A percentile compares a stretch with the other conserved stretches of the same genome.
These are phyloP conservation scores for Drymonia ruficornis DNA, from an alignment of 2,888 invertebrate species.

Conservation along the genomic window DNA sequence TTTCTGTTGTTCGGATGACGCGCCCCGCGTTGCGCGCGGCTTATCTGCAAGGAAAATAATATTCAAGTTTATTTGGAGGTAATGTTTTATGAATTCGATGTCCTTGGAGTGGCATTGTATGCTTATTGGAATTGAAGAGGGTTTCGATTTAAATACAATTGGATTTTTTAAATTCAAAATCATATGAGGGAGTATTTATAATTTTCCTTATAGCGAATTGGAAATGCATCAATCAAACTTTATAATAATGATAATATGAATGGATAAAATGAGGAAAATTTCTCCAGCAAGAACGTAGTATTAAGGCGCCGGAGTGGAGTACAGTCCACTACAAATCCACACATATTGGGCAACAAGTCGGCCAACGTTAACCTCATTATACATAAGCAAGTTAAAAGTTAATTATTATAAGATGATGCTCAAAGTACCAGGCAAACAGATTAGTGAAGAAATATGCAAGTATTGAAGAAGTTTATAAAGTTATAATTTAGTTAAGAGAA, in stretches of 20 bases:
- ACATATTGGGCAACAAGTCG: no score
- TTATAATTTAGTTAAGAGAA: background rate
- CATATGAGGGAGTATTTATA: background rate
- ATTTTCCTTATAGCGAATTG: background rate
- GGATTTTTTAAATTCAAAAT: background rate
- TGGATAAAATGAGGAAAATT: no score
- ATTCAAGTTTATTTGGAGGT: background rate
- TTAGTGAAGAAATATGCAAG: no score
- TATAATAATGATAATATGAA: background rate
- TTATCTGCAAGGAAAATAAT: conserved; percentile 67
- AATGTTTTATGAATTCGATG: background rate
- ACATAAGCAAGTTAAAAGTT: no score
- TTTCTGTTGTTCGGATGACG: conserved; percentile 63
- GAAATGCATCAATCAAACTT: background rate
- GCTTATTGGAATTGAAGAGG: background rate
- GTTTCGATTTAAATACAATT: conserved; percentile 1
- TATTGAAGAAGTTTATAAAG: background rate
- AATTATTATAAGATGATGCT: no score
- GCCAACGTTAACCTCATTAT: no score
- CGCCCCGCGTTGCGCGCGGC: conserved; percentile 72
- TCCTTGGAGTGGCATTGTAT: background rate
- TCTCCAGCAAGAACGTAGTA: no score
- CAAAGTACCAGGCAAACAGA: background rate
- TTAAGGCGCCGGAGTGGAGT: no score
- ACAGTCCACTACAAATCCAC: no score